phyloP scores from a whole-genome alignment of 2,888 invertebrate species.

The Pyrrhia umbra region DNA sequence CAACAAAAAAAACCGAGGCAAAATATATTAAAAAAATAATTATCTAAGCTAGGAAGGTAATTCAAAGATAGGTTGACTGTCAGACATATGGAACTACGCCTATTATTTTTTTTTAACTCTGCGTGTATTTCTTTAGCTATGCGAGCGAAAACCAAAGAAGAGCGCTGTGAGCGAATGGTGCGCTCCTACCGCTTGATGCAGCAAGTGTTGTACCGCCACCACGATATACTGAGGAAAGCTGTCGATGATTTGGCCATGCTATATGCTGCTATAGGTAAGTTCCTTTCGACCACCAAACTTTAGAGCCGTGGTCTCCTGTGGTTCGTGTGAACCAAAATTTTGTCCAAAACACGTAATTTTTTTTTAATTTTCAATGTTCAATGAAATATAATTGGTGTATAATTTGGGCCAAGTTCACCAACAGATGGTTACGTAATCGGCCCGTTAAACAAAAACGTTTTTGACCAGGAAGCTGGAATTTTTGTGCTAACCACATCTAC shows the following conservation, averaged over 20 bases:
- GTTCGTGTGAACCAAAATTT: too few species aligned
- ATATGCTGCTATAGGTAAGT: slow-evolving; percentile 78
- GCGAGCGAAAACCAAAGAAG: slow-evolving; percentile 61
- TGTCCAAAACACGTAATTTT: too few species aligned
- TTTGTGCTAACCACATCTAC: too few species aligned
- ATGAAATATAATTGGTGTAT: too few species aligned
- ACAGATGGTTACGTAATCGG: too few species aligned
- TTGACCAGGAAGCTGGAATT: too few species aligned
- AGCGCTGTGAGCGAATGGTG: slow-evolving; percentile 69
- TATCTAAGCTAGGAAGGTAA: too few species aligned
- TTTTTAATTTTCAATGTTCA: too few species aligned
- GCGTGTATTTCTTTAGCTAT: slow-evolving; percentile 68
- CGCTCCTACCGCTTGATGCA: slow-evolving; percentile 77
- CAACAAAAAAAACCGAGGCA: not conserved
- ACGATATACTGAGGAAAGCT: slow-evolving; percentile 72
- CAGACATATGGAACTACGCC: not conserved
- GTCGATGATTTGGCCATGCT: slow-evolving; percentile 78
- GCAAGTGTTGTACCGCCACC: slow-evolving; percentile 81
- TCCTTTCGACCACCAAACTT: not conserved
- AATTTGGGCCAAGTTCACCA: too few species aligned
- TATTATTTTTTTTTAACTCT: not conserved
- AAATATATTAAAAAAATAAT: too few species aligned
- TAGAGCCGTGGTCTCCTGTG: too few species aligned
- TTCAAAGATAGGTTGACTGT: not conserved
- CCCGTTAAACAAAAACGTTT: too few species aligned